phyloP scores from a whole-genome alignment of 2,113 vertebrate genomes.

The Raphicerus campestris region DNA sequence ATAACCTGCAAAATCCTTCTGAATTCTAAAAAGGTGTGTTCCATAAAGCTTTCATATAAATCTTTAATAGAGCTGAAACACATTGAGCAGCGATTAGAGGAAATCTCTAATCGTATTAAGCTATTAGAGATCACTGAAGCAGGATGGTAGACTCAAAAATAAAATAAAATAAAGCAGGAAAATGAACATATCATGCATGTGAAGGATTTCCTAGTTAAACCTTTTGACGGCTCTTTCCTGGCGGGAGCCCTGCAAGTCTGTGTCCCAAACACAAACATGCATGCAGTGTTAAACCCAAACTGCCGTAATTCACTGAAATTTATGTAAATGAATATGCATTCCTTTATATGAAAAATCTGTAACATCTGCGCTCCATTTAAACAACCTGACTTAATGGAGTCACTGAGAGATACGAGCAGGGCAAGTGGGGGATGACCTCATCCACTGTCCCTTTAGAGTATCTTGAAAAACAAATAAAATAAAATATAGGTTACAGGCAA shows the following conservation, averaged over 20 bases:
- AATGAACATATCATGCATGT: neutral
- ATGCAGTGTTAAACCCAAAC: neutral
- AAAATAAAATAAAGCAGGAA: constrained; percentile 28
- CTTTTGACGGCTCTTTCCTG: neutral
- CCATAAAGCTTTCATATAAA: constrained; percentile 80
- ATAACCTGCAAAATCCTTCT: constrained; percentile 76
- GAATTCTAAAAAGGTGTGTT: constrained; percentile 76
- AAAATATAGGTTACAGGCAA: constrained; percentile 73
- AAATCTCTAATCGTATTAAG: constrained; percentile 71
- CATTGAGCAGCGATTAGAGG: constrained; percentile 65
- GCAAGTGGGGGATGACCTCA: constrained; percentile 34
- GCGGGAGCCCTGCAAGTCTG: neutral
- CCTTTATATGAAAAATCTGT: constrained; percentile 28
- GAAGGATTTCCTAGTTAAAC: constrained; percentile 4
- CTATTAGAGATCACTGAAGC: constrained; percentile 68
- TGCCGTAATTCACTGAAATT: constrained; percentile 56
- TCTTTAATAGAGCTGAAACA: constrained; percentile 72
- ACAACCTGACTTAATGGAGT: constrained; percentile 65
- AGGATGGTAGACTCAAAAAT: constrained; percentile 64
- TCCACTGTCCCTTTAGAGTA: constrained; percentile 25
- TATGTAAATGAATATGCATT: constrained; percentile 75
- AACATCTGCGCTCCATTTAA: constrained; percentile 74
- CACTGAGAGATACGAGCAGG: constrained; percentile 63
- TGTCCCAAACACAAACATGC: neutral
- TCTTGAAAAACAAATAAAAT: constrained; percentile 72